phyloP scores from a whole-genome alignment of 2,113 vertebrate species.

The Bubo scandiacus region DNA sequence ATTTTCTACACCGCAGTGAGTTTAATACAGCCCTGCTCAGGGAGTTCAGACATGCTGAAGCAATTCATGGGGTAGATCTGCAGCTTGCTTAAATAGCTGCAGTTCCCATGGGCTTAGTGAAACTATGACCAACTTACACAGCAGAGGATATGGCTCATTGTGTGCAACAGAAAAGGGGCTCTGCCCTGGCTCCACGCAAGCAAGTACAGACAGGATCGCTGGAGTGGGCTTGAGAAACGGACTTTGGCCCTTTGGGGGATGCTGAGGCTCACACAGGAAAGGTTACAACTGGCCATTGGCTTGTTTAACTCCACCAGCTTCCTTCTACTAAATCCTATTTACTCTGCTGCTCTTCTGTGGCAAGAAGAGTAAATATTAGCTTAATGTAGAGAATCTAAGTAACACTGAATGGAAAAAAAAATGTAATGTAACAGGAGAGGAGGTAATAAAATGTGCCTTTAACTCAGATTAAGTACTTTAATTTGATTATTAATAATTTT shows the following conservation, averaged over 20 bases:
- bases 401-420: background rate
- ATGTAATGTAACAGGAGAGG: background rate
- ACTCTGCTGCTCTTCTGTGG: conserved; percentile 55
- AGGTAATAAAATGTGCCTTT: conserved; percentile 19
- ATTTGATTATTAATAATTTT: background rate
- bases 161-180: background rate
- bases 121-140: background rate
- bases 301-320: conserved; percentile 54
- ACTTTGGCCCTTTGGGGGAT: background rate
- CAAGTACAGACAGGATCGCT: background rate
- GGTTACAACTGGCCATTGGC: conserved; percentile 32
- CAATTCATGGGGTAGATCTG: background rate
- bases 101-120: background rate
- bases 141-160: background rate
- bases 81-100: background rate
- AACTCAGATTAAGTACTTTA: background rate
- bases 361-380: conserved; percentile 62
- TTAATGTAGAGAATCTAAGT: conserved; percentile 59
- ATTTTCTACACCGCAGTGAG: background rate
- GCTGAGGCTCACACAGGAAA: background rate
- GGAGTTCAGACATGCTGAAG: conserved; percentile 11
- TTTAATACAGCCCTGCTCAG: background rate
- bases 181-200: background rate
- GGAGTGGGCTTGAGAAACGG: background rate
- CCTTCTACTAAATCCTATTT: conserved; percentile 50